A percentile compares a stretch with the other conserved stretches of the same genome.
phyloP scores from a whole-genome alignment of 2,888 invertebrate genomes.

The Oxycera nigricornis region DNA sequence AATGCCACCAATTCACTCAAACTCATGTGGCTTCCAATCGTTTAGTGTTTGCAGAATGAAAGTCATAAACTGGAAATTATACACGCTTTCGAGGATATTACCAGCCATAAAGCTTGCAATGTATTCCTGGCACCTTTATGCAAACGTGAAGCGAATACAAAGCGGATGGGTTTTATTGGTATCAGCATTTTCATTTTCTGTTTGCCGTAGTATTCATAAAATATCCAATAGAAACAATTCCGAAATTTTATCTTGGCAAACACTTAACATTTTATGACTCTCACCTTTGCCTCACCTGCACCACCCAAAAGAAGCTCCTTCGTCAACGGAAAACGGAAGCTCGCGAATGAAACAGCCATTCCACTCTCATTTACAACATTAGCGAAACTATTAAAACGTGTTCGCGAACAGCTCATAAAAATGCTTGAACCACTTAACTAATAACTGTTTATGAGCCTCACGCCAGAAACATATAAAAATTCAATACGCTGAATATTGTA shows the following conservation, averaged over 20 bases:
- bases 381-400: conserved; percentile 36
- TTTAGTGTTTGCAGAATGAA: background rate
- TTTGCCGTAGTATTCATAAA: conserved; percentile 18
- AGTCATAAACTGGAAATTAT: background rate
- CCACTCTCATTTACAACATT: conserved; percentile 25
- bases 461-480: conserved; percentile 35
- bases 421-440: conserved; percentile 35
- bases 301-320: background rate
- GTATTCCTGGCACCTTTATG: background rate
- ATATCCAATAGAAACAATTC: conserved; percentile 3
- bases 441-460: conserved; percentile 36
- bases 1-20: too few relatives aligned
- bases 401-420: conserved; percentile 26
- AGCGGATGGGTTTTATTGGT: conserved; percentile 14
- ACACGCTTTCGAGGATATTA: conserved; percentile 3
- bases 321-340: background rate
- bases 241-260: conserved; percentile 29
- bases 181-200: conserved; percentile 30
- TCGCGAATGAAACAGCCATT: background rate
- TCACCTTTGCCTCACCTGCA: conserved; percentile 36
- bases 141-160: conserved; percentile 26
- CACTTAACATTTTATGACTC: conserved; percentile 28
- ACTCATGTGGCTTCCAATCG: too few relatives aligned
- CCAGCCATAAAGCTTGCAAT: conserved; percentile 4
- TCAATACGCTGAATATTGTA: conserved; percentile 10